Conservation (phyloP, 2,888 invertebrate genomes). For the Cheilosia soror region DNA sequence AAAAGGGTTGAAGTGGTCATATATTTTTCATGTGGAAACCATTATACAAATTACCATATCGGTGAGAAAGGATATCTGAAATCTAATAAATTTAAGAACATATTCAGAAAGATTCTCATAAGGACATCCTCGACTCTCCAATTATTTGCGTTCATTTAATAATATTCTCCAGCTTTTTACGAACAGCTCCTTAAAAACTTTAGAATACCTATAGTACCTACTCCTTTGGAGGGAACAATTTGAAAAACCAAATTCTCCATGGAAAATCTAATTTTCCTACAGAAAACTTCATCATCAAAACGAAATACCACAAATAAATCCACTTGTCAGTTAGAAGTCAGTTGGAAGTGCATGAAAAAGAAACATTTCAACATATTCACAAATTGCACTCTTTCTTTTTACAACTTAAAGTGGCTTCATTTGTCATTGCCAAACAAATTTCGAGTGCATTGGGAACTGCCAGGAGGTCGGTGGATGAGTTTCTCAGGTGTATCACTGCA, state of each 20-base stretch:
- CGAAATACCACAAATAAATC: constrained; percentile 51
- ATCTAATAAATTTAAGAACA: neutral
- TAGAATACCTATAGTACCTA: neutral
- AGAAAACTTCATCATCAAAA: constrained; percentile 17
- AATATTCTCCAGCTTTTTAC: neutral
- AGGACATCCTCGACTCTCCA: neutral
- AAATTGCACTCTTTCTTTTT: constrained; percentile 39
- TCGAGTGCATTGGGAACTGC: constrained; percentile 17
- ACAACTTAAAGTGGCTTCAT: constrained; percentile 43
- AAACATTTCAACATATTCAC: constrained; percentile 34
- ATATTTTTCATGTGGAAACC: neutral
- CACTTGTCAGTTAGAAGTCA: constrained; percentile 27
- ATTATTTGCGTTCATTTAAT: neutral
- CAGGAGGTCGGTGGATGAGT: neutral
- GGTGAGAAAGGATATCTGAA: neutral
- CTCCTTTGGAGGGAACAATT: neutral
- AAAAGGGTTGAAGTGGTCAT: neutral
- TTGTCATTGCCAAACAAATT: constrained; percentile 50
- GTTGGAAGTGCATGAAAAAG: constrained; percentile 24
- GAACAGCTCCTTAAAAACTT: neutral
- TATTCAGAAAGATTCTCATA: neutral
- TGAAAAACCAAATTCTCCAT: neutral
- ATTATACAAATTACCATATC: neutral
- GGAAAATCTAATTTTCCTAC: neutral
- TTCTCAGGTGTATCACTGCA: constrained; percentile 39